Base-by-base conservation (phyloP, 2,113 vertebrate genomes). In the Sebastes fasciatus region DNA sequence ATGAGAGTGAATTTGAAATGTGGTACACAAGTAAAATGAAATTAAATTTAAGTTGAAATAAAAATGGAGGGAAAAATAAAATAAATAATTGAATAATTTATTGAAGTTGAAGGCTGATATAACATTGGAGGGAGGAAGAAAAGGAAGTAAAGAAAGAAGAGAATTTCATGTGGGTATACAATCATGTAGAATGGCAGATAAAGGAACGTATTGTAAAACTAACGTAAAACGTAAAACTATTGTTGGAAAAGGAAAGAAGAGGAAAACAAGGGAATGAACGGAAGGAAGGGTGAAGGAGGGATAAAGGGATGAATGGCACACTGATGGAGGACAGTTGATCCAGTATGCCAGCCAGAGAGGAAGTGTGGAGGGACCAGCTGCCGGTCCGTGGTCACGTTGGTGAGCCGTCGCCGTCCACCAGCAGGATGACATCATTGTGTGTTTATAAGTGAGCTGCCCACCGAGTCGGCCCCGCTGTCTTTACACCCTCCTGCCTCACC, bases 391-490 rank as follows among this genome's bases (percentile, higher is more conserved):
- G 61, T 74, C 73, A 69, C 55, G 9, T 19, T 77, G 72, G 58
- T 51, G 21, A 49, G 10, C 65, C 23, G 6, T 55, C 26, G 10
- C 26, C 5, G 19, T 71, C 74, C 74, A 49, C 34, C 74, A 48
- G 65, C 83, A 71, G 54, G 79, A 26, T 87, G 83, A 89, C 86
- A 84, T 91, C 88, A 79, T 64, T 51, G 11, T 72, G 26, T 81
- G 66, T 82, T 87, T 82, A 80, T 68, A 87, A 42, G 42, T 43
- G 16, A 43, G 69, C 69, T 17, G 19, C 40, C 58, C 60, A 19
- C 34, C 1, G 9, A 71, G 57, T 6, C 40, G 5, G 43, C 63
- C 63, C 60, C 17, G 64, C 42, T n/a, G 43, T 66, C 64, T 66
- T 34, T 9, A n/a, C 62, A 43, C 72, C 9, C 63, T 19, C 48